These are phyloP conservation scores for Drosophila lini DNA, from an alignment of 1,140 invertebrate genomes.

Conservation along the genomic window DNA sequence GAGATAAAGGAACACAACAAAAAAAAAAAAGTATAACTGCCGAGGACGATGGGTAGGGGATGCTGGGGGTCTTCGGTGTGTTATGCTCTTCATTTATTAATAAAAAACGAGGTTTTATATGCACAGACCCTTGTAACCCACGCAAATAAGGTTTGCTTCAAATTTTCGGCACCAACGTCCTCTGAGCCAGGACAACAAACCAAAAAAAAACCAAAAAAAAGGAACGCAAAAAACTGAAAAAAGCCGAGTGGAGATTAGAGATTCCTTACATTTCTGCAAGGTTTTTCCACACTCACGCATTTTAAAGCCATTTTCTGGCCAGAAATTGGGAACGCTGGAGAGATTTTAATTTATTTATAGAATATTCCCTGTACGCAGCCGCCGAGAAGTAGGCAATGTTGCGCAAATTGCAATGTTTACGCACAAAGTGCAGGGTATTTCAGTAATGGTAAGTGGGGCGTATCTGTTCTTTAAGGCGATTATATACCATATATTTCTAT, in stretches of 20 bases:
- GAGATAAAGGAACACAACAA: neutral
- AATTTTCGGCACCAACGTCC: slow-evolving; percentile 4
- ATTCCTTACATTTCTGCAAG: slow-evolving; percentile 7
- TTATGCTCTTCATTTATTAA: slow-evolving; percentile 20
- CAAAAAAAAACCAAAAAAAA: neutral
- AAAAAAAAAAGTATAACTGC: slow-evolving; percentile 1
- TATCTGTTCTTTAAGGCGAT: neutral
- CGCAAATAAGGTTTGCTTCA: slow-evolving; percentile 14
- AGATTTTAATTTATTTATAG: slow-evolving; percentile 19
- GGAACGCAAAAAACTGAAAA: neutral
- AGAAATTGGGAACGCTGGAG: neutral
- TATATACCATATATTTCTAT: neutral
- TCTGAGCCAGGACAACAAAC: neutral
- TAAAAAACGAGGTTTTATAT: slow-evolving; percentile 23
- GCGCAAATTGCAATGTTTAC: slow-evolving; percentile 20
- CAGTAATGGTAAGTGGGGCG: neutral
- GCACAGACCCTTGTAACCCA: slow-evolving; percentile 17
- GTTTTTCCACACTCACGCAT: neutral
- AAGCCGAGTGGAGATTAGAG: slow-evolving; percentile 11
- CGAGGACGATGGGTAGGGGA: neutral
- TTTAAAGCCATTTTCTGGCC: slow-evolving; percentile 2
- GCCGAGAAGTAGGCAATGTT: slow-evolving; percentile 9
- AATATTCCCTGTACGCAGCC: slow-evolving; percentile 19
- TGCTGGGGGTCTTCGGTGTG: neutral
- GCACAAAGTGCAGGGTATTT: slow-evolving; percentile 7